Evolutionary conservation across 2,888 invertebrate species (phyloP), one percentile per base, ranked within the genome.

Genomic region (Drosophila diplacantha): DNA sequence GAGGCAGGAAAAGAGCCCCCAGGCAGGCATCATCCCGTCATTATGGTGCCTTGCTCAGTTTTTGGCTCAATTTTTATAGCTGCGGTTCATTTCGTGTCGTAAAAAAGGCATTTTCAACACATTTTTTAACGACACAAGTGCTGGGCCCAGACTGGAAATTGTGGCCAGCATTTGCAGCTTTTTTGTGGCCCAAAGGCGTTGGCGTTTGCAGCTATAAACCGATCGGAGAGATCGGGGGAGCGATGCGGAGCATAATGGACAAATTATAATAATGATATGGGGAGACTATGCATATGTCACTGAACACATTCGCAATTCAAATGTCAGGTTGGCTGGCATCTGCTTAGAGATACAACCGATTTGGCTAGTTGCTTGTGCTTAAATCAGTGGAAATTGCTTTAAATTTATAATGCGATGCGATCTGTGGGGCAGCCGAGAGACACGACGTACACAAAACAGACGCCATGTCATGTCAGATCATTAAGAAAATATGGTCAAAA

Each of bases 401-500:
- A 63, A 73, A 65, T 75, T 76, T 70, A 66, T 76, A 72, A 68
- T 68, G 60, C 32, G 44, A 44, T 44, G 51, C 35, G 34, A 18
- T 46, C 31, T 60, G 52, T 54, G 51, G 46, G 47, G 60, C 52
- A 63, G 43, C 46, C 32, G 16, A 46, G 26, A 44, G 44, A 46
- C 51, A 61, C 24, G 49, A 46, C 37, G 51, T 37, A 63, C 50
- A 65, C 56, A 57, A 52, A 69, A 66, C 69, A 71, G 81, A 79
- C 74, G 79, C 79, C 80, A 75, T 75, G 81, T 75, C 81, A 79
- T 77, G 79, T 79, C 75, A 68, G 73, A 77, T 81, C 80, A 80
- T 81, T 81, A 81, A 69, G 77, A 75, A 77, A 81, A 81, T 81
- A 78, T 81, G 80, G 80, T 73, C 75, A 81, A 75, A 81, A 81